These are phyloP conservation scores for Pangasius larnaudii DNA, from an alignment of 2,797 vertebrate species.

Conservation along the genomic window DNA sequence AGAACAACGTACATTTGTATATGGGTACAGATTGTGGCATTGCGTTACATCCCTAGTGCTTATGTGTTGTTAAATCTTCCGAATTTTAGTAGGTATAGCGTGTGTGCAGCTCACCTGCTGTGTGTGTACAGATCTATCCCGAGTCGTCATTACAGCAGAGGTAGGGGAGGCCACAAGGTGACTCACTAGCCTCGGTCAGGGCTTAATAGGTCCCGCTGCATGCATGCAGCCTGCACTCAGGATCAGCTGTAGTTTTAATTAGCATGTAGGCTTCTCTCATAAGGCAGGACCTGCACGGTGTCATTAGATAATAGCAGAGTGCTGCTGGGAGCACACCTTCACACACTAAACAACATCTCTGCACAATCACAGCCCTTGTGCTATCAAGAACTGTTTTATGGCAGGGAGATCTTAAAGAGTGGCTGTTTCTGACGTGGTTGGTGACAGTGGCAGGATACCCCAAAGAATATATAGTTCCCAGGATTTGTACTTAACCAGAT, in stretches of 20 bases:
- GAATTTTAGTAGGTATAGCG: background rate
- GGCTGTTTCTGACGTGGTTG: background rate
- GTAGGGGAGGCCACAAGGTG: constrained; percentile 30
- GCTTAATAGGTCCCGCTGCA: constrained; percentile 29
- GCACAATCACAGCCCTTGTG: constrained; percentile 8
- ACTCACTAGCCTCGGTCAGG: constrained; percentile 24
- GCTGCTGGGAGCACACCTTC: constrained; percentile 55
- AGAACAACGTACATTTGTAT: background rate
- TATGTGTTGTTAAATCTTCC: background rate
- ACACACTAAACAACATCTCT: constrained; percentile 1
- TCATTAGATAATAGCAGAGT: constrained; percentile 76
- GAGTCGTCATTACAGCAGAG: constrained; percentile 35
- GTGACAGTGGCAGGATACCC: background rate
- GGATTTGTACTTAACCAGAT: background rate
- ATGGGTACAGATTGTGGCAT: too few relatives aligned
- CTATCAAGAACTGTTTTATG: background rate
- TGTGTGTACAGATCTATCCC: constrained; percentile 33
- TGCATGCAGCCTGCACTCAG: constrained; percentile 32
- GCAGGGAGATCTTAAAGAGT: background rate
- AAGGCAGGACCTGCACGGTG: constrained; percentile 66
- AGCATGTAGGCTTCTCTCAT: constrained; percentile 67
- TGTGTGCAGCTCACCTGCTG: constrained; percentile 3
- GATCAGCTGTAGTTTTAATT: constrained; percentile 67
- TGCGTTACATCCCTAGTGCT: background rate
- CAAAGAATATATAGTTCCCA: background rate